Percentiles rank a stretch among this genome's conserved stretches.
Conservation (phyloP, 2,888 invertebrate species). For the Leucophenga maculata region DNA sequence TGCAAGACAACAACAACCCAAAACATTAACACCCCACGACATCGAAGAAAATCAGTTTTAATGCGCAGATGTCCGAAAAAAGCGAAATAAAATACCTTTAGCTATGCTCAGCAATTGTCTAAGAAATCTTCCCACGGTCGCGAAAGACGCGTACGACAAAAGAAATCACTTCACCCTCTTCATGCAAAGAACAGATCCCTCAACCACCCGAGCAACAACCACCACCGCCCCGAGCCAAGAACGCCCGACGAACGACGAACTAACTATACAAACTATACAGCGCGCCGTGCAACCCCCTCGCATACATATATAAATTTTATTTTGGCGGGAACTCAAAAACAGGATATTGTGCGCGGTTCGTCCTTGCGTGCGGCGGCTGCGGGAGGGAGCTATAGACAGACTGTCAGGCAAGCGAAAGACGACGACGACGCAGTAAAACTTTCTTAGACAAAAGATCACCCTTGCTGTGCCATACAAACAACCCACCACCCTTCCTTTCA, state of each 20-base stretch:
- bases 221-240: not conserved
- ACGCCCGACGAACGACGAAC: conserved; percentile 18
- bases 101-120: conserved; percentile 42
- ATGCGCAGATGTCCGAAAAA: conserved; percentile 12
- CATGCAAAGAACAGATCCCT: not conserved
- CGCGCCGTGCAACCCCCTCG: conserved; percentile 58
- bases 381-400: conserved; percentile 3
- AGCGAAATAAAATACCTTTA: not conserved
- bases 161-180: conserved; percentile 58
- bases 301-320: conserved; percentile 25
- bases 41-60: not conserved
- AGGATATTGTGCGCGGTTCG: not conserved
- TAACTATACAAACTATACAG: conserved; percentile 26
- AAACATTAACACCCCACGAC: conserved; percentile 21
- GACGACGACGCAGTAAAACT: conserved; percentile 36
- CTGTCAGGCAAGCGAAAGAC: not conserved
- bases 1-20: not conserved
- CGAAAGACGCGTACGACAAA: conserved; percentile 50
- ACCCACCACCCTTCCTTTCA: conserved; percentile 53
- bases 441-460: conserved; percentile 35
- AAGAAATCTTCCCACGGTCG: conserved; percentile 66
- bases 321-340: conserved; percentile 57
- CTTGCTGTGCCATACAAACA: not conserved
- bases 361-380: not conserved
- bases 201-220: conserved; percentile 12